Evolutionary conservation across 2,113 vertebrate species (phyloP), one percentile per base, ranked within the genome.

Genomic region (Seriola quinqueradiata): DNA sequence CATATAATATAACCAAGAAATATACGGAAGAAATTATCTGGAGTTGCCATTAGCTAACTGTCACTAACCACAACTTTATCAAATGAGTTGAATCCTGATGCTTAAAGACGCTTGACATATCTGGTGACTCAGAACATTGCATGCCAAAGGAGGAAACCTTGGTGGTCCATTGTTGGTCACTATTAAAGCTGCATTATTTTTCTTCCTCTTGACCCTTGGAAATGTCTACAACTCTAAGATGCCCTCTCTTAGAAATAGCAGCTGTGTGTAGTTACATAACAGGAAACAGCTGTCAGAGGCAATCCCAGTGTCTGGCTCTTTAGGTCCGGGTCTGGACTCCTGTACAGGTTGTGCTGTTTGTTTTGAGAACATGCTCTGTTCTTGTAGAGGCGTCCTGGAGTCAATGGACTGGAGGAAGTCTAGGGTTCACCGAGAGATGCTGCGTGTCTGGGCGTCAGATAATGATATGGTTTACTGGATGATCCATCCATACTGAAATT

Each of bases 101-200:
- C 46, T 13, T 75, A 28, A 81, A 72, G 66, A 61, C 10, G 21
- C 32, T 73, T 71, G 68, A 70, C 70, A 44, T 80, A 21, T 85
- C 38, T 88, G 54, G 75, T 70, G 78, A 74, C 57, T 79, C 73
- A 70, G 77, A 80, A 57, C 74, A 4, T 86, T 1, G 74, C 88
- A 90, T 83, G 83, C 70, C 77, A 74, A 50, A 60, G 50, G 72
- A 76, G 81, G 83, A 94, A 92, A 86, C 92, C 84, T 94, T 94
- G 95, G 95, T 96, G 95, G 95, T 96, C 95, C 78, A 72, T 83
- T 77, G 80, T 93, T 93, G 90, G 89, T 94, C 91, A 91, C 92
- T 93, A 94, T 95, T 95, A 95, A 95, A 96, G 79, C 83, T 90
- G 94, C 89, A 93, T 95, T 96, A 95, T 96, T 96, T 95, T 95